phyloP scores from a whole-genome alignment of 2,888 invertebrate genomes.

The Agonopterix arenella region DNA sequence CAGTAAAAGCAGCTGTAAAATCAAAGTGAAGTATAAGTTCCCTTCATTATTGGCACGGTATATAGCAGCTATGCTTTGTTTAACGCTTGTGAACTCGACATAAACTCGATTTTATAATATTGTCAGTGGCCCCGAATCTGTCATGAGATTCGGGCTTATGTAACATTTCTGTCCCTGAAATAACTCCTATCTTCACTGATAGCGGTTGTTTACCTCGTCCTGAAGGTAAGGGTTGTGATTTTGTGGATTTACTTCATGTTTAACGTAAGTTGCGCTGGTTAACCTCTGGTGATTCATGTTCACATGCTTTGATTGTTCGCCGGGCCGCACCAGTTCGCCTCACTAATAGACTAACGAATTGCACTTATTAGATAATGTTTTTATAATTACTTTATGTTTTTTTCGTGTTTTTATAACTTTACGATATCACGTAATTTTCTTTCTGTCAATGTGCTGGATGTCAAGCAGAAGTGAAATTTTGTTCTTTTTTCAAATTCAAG shows the following conservation, averaged over 20 bases:
- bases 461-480: no score
- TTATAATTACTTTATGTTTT: no score
- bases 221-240: conserved; percentile 54
- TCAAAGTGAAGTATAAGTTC: conserved; percentile 64
- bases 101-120: no score
- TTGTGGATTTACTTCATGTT: not conserved
- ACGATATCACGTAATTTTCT: conserved; percentile 3
- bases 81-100: conserved; percentile 43
- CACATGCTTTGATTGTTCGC: conserved; percentile 23
- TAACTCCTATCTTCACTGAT: conserved; percentile 42
- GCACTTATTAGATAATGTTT: conserved; percentile 1
- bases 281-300: conserved; percentile 31
- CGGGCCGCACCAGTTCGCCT: conserved; percentile 13
- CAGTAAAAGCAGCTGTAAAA: conserved; percentile 47
- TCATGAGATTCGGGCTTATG: conserved; percentile 69
- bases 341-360: conserved; percentile 5
- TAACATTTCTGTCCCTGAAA: conserved; percentile 62
- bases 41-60: conserved; percentile 36
- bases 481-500: no score
- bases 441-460: conserved; percentile 25
- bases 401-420: no score
- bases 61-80: conserved; percentile 45
- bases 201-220: conserved; percentile 53
- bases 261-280: conserved; percentile 14
- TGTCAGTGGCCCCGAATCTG: conserved; percentile 23